These are phyloP conservation scores for Callosobruchus maculatus DNA, from an alignment of 2,888 invertebrate species.

Conservation along the genomic window DNA sequence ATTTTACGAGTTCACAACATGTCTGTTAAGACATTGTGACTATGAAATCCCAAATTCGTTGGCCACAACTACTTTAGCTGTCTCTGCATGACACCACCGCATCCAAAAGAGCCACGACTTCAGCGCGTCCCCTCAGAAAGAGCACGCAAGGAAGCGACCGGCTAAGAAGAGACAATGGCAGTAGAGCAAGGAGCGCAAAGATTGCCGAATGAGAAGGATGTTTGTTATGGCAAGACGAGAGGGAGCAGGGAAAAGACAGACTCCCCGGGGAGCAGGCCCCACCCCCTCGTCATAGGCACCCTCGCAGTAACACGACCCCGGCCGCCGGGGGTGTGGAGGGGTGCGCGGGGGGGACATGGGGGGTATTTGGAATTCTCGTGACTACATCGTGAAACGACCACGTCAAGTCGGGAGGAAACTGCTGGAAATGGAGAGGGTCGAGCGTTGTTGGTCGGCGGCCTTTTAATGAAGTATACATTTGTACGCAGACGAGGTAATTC, in stretches of 20 bases:
- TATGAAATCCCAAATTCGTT: too few relatives aligned
- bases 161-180: not conserved
- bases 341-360: conserved; percentile 29
- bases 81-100: too few relatives aligned
- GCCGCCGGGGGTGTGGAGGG: not conserved
- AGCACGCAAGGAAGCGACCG: not conserved
- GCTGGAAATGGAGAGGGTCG: not conserved
- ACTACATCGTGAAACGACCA: conserved; percentile 43
- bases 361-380: conserved; percentile 46
- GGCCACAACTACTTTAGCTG: too few relatives aligned
- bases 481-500: not conserved
- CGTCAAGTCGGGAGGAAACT: conserved; percentile 29
- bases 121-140: not conserved
- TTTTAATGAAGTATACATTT: not conserved
- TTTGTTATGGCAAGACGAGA: conserved; percentile 49
- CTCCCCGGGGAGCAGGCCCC: conserved; percentile 54
- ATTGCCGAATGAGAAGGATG: conserved; percentile 45
- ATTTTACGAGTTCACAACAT: too few relatives aligned
- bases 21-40: too few relatives aligned
- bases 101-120: too few relatives aligned
- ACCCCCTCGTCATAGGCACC: conserved; percentile 38
- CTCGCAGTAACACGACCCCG: conserved; percentile 14
- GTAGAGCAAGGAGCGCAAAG: conserved; percentile 23
- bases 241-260: conserved; percentile 58
- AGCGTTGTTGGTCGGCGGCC: not conserved